These are phyloP conservation scores for Ceratina calcarata DNA, from an alignment of 1,140 invertebrate genomes.

Conservation along the genomic window DNA sequence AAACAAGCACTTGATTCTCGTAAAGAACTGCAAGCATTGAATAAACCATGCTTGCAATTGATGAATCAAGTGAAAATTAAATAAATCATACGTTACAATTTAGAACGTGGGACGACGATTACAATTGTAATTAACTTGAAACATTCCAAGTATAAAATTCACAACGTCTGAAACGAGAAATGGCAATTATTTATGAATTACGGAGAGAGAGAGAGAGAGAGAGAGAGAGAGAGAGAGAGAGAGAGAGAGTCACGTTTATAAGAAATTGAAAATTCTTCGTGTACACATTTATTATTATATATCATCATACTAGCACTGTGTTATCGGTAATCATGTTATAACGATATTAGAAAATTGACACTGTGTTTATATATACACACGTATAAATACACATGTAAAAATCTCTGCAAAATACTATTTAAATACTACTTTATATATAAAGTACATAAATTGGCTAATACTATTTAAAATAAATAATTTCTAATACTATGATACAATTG, in stretches of 20 bases:
- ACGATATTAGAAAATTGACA: slow-evolving; percentile 55
- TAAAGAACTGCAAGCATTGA: slow-evolving; percentile 48
- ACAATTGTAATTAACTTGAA: too few species aligned
- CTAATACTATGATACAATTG: slow-evolving; percentile 23
- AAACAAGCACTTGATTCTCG: background rate
- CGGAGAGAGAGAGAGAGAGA: too few species aligned
- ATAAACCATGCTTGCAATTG: slow-evolving; percentile 30
- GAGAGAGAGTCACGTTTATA: too few species aligned
- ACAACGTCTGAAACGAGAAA: slow-evolving; percentile 36
- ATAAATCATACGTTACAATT: too few species aligned
- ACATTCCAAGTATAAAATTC: slow-evolving; percentile 2
- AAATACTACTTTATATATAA: slow-evolving; percentile 40
- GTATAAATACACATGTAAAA: slow-evolving; percentile 39
- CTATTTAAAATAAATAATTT: slow-evolving; percentile 36
- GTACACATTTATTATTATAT: slow-evolving; percentile 55
- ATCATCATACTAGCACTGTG: slow-evolving; percentile 51
- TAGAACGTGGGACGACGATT: too few species aligned
- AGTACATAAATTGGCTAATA: background rate
- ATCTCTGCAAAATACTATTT: slow-evolving; percentile 19
- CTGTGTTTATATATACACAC: slow-evolving; percentile 53
- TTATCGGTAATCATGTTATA: slow-evolving; percentile 49
- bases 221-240: too few species aligned
- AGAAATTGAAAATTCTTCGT: slow-evolving; percentile 21
- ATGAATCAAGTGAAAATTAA: too few species aligned
- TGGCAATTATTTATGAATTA: background rate